Evolutionary conservation across 2,113 vertebrate species (phyloP).

Genomic region (Grallaria varia): DNA sequence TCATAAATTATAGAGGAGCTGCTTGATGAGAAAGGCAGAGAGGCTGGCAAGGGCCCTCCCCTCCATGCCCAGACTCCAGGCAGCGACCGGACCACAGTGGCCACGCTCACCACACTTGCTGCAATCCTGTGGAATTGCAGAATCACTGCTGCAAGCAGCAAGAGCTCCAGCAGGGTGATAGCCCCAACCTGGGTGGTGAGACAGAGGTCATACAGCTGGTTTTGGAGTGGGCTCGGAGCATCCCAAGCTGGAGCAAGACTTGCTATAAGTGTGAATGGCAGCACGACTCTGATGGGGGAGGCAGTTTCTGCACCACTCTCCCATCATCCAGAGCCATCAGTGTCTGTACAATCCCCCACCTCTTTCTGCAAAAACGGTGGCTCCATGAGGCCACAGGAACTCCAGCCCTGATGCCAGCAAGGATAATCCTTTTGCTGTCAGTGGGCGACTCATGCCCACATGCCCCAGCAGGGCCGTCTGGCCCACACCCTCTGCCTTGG

Average conservation of each 20-base stretch:
- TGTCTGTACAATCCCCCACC: accelerated
- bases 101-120: accelerated
- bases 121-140: accelerated
- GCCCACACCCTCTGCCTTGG: background rate
- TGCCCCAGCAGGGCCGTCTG: too few species aligned
- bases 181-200: accelerated
- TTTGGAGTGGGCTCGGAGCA: background rate
- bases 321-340: accelerated
- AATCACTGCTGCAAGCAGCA: accelerated
- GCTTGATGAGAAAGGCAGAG: background rate
- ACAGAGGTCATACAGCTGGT: background rate
- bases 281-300: accelerated
- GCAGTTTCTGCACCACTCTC: background rate
- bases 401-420: background rate
- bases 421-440: background rate
- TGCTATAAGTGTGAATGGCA: accelerated
- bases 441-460: accelerated
- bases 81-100: accelerated
- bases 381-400: accelerated
- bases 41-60: background rate
- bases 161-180: background rate
- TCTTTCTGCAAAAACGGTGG: background rate
- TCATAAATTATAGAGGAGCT: background rate
- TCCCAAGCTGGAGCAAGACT: accelerated
- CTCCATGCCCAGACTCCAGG: background rate